These are phyloP conservation scores for Pygoscelis antarcticus DNA, from an alignment of 2,113 vertebrate species.

Conservation along the genomic window DNA sequence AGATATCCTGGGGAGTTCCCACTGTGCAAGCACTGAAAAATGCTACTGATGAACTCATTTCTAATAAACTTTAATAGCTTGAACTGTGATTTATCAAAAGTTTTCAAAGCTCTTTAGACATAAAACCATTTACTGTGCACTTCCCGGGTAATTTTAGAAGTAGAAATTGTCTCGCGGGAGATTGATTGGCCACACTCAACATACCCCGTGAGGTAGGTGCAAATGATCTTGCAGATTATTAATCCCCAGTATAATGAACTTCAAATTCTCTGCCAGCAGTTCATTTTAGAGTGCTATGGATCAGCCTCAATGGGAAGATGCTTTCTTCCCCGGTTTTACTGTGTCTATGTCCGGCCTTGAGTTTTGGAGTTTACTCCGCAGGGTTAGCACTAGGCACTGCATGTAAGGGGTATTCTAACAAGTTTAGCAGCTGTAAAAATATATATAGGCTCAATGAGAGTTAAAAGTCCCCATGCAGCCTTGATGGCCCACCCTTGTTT, in stretches of 20 bases:
- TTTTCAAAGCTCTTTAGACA: conserved; percentile 31
- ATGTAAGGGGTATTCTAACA: not conserved
- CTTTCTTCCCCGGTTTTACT: not conserved
- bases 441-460: not conserved
- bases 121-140: not conserved
- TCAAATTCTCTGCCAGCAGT: not conserved
- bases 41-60: not conserved
- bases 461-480: not conserved
- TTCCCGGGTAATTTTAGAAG: conserved; percentile 42
- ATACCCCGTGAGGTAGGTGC: not conserved
- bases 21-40: not conserved
- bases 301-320: not conserved
- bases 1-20: not conserved
- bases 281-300: not conserved
- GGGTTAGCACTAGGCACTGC: not conserved
- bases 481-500: not conserved
- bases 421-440: not conserved
- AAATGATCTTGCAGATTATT: conserved; percentile 41
- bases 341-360: not conserved
- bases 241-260: conserved; percentile 20
- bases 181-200: conserved; percentile 17
- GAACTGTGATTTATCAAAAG: conserved; percentile 32
- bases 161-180: not conserved
- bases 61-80: not conserved
- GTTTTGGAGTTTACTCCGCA: not conserved